A percentile compares a stretch with the other conserved stretches of the same genome.
Conservation (phyloP, 2,888 invertebrate genomes). For the Rhagium mordax region DNA sequence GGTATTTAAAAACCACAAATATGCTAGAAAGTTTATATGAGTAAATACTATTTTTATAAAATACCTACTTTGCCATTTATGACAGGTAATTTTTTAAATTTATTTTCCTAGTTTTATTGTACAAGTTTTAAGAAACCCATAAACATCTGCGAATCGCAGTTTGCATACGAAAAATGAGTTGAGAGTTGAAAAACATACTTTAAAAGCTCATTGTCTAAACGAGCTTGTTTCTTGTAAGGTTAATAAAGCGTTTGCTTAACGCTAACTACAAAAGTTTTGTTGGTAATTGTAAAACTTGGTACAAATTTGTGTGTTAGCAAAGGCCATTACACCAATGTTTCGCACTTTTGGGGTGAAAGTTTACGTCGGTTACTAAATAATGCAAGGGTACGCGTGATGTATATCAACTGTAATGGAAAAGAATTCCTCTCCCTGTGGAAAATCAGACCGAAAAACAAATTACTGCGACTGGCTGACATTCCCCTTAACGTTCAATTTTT, state of each 20-base stretch:
- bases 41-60: not conserved
- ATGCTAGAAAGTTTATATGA: not conserved
- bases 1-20: no score
- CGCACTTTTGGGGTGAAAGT: slow-evolving; percentile 66
- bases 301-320: slow-evolving; percentile 65
- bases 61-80: not conserved
- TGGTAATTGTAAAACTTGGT: slow-evolving; percentile 68
- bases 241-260: slow-evolving; percentile 63
- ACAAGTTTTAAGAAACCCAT: not conserved
- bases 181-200: slow-evolving; percentile 44
- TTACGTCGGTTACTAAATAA: slow-evolving; percentile 66
- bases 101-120: not conserved
- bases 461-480: slow-evolving; percentile 44
- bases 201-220: slow-evolving; percentile 57
- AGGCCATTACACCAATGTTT: slow-evolving; percentile 66
- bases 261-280: slow-evolving; percentile 66
- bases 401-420: slow-evolving; percentile 64
- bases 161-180: slow-evolving; percentile 46
- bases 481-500: slow-evolving; percentile 48
- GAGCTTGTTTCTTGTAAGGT: slow-evolving; percentile 57
- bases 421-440: slow-evolving; percentile 62
- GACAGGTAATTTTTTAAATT: not conserved
- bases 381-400: slow-evolving; percentile 66
- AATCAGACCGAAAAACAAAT: slow-evolving; percentile 54
- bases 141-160: slow-evolving; percentile 15